These are phyloP conservation scores for Furcifer pardalis DNA, from an alignment of 2,797 vertebrate species.

Conservation along the genomic window DNA sequence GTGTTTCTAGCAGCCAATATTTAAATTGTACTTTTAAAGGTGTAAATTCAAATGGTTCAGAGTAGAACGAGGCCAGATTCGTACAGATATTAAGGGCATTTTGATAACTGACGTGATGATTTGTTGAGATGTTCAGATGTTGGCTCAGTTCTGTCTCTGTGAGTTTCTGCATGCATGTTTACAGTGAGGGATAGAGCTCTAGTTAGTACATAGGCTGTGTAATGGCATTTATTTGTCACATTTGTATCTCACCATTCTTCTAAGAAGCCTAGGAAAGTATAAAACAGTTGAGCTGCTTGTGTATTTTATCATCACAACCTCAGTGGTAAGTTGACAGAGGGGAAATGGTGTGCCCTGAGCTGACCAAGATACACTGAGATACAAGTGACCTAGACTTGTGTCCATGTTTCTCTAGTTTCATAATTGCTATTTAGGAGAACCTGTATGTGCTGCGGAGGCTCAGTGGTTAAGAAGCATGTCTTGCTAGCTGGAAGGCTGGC, in stretches of 20 bases:
- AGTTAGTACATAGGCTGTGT: not conserved
- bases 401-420: not conserved
- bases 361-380: no score
- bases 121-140: not conserved
- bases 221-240: not conserved
- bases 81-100: slow-evolving; percentile 32
- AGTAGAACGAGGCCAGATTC: slow-evolving; percentile 71
- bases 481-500: no score
- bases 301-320: not conserved
- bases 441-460: no score
- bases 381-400: not conserved
- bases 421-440: no score
- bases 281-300: not conserved
- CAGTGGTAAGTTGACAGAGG: not conserved
- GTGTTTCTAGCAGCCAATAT: slow-evolving; percentile 52
- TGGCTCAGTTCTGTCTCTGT: not conserved
- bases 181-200: not conserved
- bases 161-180: not conserved
- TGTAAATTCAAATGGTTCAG: slow-evolving; percentile 71
- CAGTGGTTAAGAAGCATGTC: no score
- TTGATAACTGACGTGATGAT: not conserved
- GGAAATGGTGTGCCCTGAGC: not conserved
- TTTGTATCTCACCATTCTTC: not conserved
- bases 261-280: not conserved
- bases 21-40: slow-evolving; percentile 60